These are phyloP conservation scores for Molorchus minor DNA, from an alignment of 2,888 invertebrate species.

Conservation along the genomic window DNA sequence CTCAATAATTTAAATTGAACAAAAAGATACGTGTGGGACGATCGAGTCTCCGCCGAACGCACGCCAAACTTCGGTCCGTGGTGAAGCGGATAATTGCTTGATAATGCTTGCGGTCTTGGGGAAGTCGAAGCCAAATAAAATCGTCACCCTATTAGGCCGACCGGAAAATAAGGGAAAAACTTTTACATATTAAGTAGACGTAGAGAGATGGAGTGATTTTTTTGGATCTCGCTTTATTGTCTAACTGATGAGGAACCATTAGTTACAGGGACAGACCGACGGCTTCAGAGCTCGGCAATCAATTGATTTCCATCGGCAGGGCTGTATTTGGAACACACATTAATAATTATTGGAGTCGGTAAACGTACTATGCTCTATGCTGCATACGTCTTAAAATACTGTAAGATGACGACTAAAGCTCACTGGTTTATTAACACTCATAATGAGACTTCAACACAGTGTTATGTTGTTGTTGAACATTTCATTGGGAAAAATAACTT, in stretches of 20 bases:
- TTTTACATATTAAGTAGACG: conserved; percentile 16
- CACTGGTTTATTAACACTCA: neutral
- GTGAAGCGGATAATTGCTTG: neutral
- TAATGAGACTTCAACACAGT: neutral
- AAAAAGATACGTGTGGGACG: no score
- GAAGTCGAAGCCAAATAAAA: neutral
- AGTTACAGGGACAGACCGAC: conserved; percentile 5
- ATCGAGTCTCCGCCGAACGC: neutral
- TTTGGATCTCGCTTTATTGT: conserved; percentile 23
- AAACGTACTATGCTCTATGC: neutral
- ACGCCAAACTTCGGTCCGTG: neutral
- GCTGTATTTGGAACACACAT: neutral
- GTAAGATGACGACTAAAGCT: neutral
- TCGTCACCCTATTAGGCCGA: conserved; percentile 1
- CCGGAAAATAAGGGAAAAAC: conserved; percentile 10
- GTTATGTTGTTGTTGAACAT: neutral
- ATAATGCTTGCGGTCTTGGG: neutral
- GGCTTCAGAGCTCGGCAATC: conserved; percentile 18
- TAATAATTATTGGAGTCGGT: neutral
- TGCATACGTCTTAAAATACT: neutral
- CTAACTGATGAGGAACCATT: conserved; percentile 18
- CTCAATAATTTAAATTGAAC: no score
- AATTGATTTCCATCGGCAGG: conserved; percentile 27
- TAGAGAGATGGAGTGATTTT: conserved; percentile 16
- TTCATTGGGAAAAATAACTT: neutral